Conservation (phyloP, 53 echinoderm and acorn worm genomes). For the Glandiceps talaboti region DNA sequence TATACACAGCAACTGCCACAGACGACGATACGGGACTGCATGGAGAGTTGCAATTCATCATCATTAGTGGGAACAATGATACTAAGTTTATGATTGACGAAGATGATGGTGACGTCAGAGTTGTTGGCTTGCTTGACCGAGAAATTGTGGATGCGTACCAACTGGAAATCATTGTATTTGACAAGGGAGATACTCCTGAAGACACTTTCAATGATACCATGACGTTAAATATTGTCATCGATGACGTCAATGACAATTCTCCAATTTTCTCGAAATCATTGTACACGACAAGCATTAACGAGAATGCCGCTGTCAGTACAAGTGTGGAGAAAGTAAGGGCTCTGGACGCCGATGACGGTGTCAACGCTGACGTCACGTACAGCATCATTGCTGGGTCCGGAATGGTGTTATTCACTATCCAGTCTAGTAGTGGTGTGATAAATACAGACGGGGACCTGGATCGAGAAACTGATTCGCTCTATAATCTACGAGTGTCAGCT, state of each 20-base stretch:
- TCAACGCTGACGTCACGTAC: constrained; percentile 40
- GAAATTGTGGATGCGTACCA: constrained; percentile 40
- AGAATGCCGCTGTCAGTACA: constrained; percentile 32
- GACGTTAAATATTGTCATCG: constrained; percentile 34
- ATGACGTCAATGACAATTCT: constrained; percentile 57
- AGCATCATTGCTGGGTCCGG: constrained; percentile 35
- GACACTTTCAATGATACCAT: constrained; percentile 23
- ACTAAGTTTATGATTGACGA: constrained; percentile 34
- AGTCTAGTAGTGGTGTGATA: constrained; percentile 59
- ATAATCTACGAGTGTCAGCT: constrained; percentile 60
- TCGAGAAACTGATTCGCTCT: constrained; percentile 43
- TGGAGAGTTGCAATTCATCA: neutral
- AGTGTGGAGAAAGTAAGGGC: constrained; percentile 54
- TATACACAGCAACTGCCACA: neutral
- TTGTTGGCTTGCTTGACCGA: constrained; percentile 39
- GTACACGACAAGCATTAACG: constrained; percentile 27
- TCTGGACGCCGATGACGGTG: constrained; percentile 36
- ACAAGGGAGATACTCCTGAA: constrained; percentile 6
- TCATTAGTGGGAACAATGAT: neutral
- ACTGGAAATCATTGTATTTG: constrained; percentile 34
- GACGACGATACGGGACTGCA: neutral
- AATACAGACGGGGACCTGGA: constrained; percentile 74
- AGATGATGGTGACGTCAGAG: constrained; percentile 39
- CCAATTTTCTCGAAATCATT: constrained; percentile 30
- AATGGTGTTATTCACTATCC: constrained; percentile 59